Evolutionary conservation across 2,797 vertebrate genomes (phyloP).

Genomic region (Cephalopachus bancanus): DNA sequence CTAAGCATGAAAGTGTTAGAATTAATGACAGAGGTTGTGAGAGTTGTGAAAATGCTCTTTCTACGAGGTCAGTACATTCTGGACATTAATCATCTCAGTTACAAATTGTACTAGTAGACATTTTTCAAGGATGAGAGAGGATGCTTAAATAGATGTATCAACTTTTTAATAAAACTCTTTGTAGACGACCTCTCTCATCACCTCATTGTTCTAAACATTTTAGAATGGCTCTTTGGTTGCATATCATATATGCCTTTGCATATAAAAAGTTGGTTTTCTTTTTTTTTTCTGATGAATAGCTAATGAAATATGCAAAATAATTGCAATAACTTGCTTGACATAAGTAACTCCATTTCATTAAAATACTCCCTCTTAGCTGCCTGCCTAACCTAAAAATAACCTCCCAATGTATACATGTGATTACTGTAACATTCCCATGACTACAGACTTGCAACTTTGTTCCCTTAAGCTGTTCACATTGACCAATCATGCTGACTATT

Average conservation of each 20-base stretch:
- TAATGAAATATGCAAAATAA: no score
- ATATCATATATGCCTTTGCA: neutral
- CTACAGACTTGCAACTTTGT: no score
- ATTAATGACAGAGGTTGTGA: neutral
- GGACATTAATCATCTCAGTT: neutral
- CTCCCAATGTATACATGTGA: no score
- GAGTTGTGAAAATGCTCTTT: neutral
- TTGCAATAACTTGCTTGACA: no score
- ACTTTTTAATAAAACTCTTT: neutral
- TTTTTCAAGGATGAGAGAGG: neutral
- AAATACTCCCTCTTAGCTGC: no score
- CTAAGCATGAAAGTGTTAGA: neutral
- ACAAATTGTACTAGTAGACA: neutral
- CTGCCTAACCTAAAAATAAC: no score
- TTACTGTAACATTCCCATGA: no score
- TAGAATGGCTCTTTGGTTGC: neutral
- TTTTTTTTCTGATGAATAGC: no score
- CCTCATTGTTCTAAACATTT: neutral
- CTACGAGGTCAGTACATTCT: neutral
- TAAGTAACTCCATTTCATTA: no score
- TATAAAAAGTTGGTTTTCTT: neutral
- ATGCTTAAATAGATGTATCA: neutral
- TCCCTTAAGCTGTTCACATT: no score
- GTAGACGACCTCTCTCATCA: neutral
- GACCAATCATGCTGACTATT: no score